Evolutionary conservation across 2,888 invertebrate genomes (phyloP), one percentile per base, ranked within the genome.

Genomic region (Syritta pipiens): DNA sequence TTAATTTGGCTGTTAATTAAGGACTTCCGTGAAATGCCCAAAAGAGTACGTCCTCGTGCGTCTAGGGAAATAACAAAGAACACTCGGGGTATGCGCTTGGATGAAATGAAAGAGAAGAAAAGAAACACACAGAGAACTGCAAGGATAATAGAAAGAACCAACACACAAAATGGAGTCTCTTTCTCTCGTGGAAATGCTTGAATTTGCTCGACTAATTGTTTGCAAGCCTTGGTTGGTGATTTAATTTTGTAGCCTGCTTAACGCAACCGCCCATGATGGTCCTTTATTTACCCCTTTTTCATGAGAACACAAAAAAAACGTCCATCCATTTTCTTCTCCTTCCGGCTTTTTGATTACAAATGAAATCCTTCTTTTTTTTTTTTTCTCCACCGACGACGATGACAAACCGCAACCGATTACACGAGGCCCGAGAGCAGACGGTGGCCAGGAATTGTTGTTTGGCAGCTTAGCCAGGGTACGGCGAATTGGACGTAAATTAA

Each of bases 231-330:
- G 46, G 48, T n/a, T 28, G 57, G 28, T 67, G 37, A 67, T 68
- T 59, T 49, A 49, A 59, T 68, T 68, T 68, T 68, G 30, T 49
- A 40, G 49, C 40, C 59, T 49, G 22, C 68, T 59, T 59, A 59
- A 68, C 59, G 68, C 68, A 68, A 68, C 68, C 67, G 30, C 30
- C 57, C 46, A 57, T 48, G 37, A 67, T 46, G 28, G 49, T 32
- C 24, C 24, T 12, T 44, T 32, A 42, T 51, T 28, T 49, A 17
- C 26, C 14, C 32, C 35, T 20, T 44, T 24, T n/a, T 19, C 17
- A 4, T 1, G 1, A n/a, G n/a, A n/a, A n/a, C n/a, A n/a, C n/a
- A n/a, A n/a, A n/a, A n/a, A n/a, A 37, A 24, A 4, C 24, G 20
- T 14, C n/a, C 37, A 24, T 28, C 19, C 53, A 32, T 32, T 46